These are phyloP conservation scores for Hirtodrosophila histrioides DNA, from an alignment of 2,888 invertebrate genomes.

Conservation along the genomic window DNA sequence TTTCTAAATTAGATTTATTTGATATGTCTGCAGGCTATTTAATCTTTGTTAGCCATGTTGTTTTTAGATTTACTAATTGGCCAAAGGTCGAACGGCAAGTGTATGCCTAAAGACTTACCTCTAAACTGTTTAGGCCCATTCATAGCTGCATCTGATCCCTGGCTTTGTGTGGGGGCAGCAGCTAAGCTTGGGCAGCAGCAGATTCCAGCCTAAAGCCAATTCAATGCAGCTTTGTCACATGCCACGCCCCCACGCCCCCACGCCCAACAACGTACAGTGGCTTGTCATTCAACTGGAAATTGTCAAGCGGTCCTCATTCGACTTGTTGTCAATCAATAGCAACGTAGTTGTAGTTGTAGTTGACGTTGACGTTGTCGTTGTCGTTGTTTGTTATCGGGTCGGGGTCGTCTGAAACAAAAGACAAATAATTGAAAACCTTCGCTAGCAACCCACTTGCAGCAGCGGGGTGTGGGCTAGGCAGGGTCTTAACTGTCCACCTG, in stretches of 20 bases:
- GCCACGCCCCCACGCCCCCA: slow-evolving; percentile 20
- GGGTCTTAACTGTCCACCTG: slow-evolving; percentile 12
- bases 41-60: too few relatives aligned
- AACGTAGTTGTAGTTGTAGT: slow-evolving; percentile 6
- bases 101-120: slow-evolving; percentile 6
- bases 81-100: background rate
- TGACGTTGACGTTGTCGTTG: slow-evolving; percentile 7
- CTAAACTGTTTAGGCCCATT: background rate
- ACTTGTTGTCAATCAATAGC: slow-evolving; percentile 42
- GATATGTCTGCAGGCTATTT: too few relatives aligned
- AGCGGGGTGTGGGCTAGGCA: background rate
- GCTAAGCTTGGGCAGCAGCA: slow-evolving; percentile 6
- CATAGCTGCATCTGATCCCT: slow-evolving; percentile 20
- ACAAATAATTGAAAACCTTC: slow-evolving; percentile 29
- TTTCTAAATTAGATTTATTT: too few relatives aligned
- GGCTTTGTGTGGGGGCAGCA: slow-evolving; percentile 11
- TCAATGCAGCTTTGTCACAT: slow-evolving; percentile 47
- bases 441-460: background rate
- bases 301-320: slow-evolving; percentile 15
- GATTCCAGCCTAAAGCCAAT: slow-evolving; percentile 19
- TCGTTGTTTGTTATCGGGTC: slow-evolving; percentile 34
- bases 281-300: slow-evolving; percentile 33
- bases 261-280: slow-evolving; percentile 5
- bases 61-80: slow-evolving; percentile 18
- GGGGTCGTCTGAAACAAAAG: slow-evolving; percentile 39